Evolutionary conservation across 2,797 vertebrate species (phyloP).

Genomic region (Tokudaia muenninki): DNA sequence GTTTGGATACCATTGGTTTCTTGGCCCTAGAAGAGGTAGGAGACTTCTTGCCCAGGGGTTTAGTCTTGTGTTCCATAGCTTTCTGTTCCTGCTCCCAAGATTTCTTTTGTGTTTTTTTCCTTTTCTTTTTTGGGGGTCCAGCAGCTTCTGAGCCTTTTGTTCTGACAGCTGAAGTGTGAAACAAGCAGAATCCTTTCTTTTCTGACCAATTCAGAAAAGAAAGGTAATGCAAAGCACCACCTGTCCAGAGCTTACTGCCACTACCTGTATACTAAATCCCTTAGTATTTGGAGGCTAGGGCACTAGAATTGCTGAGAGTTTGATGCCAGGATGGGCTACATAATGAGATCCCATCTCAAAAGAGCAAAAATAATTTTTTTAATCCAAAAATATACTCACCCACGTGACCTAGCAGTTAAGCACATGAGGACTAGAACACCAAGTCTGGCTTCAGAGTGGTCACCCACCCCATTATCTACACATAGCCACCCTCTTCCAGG

Average conservation of each 20-base stretch:
- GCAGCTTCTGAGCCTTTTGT: constrained; percentile 81
- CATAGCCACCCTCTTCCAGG: fast-evolving
- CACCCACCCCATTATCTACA: background rate
- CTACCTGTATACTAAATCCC: background rate
- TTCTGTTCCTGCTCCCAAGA: constrained; percentile 64
- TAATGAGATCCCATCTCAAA: background rate
- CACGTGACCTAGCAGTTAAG: fast-evolving
- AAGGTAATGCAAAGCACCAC: background rate
- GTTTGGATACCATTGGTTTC: background rate
- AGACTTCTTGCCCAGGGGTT: constrained; percentile 33
- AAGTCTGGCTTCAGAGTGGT: background rate
- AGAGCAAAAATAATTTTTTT: background rate
- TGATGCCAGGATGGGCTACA: background rate
- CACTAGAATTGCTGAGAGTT: background rate
- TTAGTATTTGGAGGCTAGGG: background rate
- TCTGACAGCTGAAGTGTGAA: constrained; percentile 87
- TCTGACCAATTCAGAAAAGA: no score
- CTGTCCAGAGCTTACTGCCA: background rate
- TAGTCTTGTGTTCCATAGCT: constrained; percentile 62
- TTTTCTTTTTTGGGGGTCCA: constrained; percentile 87
- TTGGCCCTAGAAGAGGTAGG: background rate
- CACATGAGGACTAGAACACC: fast-evolving
- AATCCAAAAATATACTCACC: background rate
- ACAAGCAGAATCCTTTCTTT: no score
- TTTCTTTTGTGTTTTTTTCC: constrained; percentile 86